These are phyloP conservation scores for Psylliodes chrysocephalus DNA, from an alignment of 2,888 invertebrate genomes.

Conservation along the genomic window DNA sequence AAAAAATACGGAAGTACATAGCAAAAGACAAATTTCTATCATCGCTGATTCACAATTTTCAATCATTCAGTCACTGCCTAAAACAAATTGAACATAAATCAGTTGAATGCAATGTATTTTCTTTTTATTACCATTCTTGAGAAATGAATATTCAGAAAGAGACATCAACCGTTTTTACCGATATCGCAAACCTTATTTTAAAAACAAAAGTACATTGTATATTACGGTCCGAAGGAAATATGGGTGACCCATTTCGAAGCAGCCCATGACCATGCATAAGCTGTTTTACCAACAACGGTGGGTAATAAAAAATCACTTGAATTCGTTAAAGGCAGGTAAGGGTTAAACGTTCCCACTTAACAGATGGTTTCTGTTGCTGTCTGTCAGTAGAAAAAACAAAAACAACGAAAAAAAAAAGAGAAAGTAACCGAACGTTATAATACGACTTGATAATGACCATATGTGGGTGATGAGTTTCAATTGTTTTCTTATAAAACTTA, in stretches of 20 bases:
- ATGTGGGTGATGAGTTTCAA: constrained; percentile 57
- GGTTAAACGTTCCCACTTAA: constrained; percentile 43
- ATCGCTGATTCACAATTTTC: no score
- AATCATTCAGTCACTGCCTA: no score
- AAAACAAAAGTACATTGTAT: no score
- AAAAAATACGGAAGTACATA: no score
- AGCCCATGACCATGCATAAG: constrained; percentile 22
- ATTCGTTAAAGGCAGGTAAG: constrained; percentile 46
- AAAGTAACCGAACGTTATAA: constrained; percentile 47
- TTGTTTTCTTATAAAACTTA: constrained; percentile 56
- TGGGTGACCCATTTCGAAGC: constrained; percentile 28
- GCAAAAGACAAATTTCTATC: no score
- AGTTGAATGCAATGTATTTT: no score
- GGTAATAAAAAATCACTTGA: constrained; percentile 40
- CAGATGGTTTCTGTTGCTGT: constrained; percentile 45
- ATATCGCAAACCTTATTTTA: no score
- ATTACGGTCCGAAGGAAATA: constrained; percentile 13
- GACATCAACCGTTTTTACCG: no score
- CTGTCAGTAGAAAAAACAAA: constrained; percentile 43
- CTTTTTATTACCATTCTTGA: no score
- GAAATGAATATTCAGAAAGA: no score
- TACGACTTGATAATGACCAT: constrained; percentile 49
- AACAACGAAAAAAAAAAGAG: constrained; percentile 53
- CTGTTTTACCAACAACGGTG: constrained; percentile 13
- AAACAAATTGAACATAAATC: no score